Conservation (phyloP, 2,113 vertebrate genomes). For the Propithecus coquereli region DNA sequence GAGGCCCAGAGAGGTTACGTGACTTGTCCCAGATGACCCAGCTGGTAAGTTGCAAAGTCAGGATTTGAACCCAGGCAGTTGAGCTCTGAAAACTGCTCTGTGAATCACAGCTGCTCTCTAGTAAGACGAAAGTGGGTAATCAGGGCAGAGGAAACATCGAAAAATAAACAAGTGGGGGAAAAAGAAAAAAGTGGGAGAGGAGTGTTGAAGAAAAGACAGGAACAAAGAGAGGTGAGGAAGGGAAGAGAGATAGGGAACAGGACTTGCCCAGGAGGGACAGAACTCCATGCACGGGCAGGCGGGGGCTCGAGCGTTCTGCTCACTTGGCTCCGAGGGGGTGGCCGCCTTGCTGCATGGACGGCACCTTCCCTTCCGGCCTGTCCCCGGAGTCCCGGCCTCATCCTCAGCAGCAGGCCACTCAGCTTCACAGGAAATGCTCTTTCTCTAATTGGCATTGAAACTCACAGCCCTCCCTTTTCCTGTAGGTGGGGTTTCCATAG, state of each 20-base stretch:
- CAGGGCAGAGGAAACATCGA: background rate
- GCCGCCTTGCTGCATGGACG: background rate
- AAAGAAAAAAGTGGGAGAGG: background rate
- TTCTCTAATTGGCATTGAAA: slow-evolving; percentile 75
- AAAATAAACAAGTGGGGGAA: background rate
- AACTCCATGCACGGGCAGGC: background rate
- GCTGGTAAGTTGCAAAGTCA: background rate
- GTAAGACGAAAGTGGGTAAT: background rate
- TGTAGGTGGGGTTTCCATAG: slow-evolving; percentile 89
- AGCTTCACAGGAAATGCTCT: slow-evolving; percentile 69
- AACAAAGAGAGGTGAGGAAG: background rate
- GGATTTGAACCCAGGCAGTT: background rate
- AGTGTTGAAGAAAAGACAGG: background rate
- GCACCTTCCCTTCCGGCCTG: slow-evolving; percentile 41
- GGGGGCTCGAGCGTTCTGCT: background rate
- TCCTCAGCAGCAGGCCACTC: slow-evolving; percentile 8
- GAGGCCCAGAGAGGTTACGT: background rate
- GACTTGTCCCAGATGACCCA: background rate
- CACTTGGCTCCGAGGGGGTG: background rate
- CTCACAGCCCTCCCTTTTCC: slow-evolving; percentile 84
- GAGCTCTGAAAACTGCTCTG: background rate
- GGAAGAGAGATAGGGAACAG: background rate
- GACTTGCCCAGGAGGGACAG: background rate
- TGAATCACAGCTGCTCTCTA: background rate
- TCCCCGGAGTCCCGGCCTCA: background rate